Evolutionary conservation across 2,888 invertebrate species (phyloP), one percentile per base, ranked within the genome.

Genomic region (Perithous albicinctus): DNA sequence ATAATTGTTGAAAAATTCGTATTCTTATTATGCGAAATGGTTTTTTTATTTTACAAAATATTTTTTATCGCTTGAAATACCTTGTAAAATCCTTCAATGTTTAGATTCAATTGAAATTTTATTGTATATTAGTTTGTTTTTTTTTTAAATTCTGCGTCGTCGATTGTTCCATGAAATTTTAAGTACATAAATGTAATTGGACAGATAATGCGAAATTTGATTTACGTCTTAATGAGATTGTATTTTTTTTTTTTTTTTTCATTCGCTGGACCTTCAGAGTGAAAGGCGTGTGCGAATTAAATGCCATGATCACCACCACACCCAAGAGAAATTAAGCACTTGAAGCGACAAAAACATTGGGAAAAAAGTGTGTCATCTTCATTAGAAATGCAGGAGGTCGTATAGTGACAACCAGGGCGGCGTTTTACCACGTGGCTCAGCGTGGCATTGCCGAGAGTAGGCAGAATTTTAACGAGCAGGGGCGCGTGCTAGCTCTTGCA

Each of bases 331-430:
- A 73, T 73, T 12, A 48, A 73, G 66, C 18, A 43, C 26, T 38
- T 18, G 26, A 18, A 46, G 43, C 4, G 15, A 35, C 35, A 43
- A 35, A 69, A 75, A 69, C 59, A 51, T 26, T 23, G 38, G n/a
- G n/a, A n/a, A 41, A 61, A 64, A 78, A 73, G 59, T 23, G 78
- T 46, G 78, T 67, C 66, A 66, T 56, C 43, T 32, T 73, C 32
- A 29, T 59, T 15, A 32, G 29, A 18, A 32, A 61, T 12, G 46
- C 38, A 54, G 23, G 46, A 56, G 38, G 15, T 15, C 35, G 23
- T 15, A n/a, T n/a, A 20, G 26, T 56, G 56, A 70, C 70, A 43
- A n/a, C 15, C 70, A 38, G 6, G 15, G 29, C 26, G 29, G 12
- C 29, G 51, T 15, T 18, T 5, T 6, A 78, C 46, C 78, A 73